These are phyloP conservation scores for Ganaspis sp. DNA, from an alignment of 1,140 invertebrate genomes.

Conservation along the genomic window DNA sequence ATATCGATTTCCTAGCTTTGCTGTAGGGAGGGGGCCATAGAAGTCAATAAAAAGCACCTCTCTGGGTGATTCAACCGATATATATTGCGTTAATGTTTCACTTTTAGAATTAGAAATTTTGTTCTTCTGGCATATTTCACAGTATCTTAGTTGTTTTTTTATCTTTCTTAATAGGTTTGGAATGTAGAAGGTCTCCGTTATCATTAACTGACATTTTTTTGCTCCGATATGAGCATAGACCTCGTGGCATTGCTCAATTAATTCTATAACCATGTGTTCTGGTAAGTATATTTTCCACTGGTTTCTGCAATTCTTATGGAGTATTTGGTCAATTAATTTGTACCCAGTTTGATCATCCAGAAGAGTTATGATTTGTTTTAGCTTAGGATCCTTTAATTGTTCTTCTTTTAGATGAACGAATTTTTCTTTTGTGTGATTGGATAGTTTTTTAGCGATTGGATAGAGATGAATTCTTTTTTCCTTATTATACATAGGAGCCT, in stretches of 20 bases:
- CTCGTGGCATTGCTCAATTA: background rate
- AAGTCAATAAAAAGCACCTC: constrained; percentile 16
- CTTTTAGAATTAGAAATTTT: background rate
- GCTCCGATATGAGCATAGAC: background rate
- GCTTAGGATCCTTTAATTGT: no score
- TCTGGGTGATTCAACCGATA: background rate
- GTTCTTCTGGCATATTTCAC: background rate
- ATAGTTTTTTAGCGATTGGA: background rate
- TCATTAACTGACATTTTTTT: background rate
- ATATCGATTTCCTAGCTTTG: background rate
- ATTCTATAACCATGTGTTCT: rapidly evolving
- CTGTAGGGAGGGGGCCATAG: background rate
- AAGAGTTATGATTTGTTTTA: no score
- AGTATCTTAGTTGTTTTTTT: background rate
- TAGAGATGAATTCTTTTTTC: background rate
- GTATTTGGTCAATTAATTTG: background rate
- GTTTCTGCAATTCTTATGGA: background rate
- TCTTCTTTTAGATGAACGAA: background rate
- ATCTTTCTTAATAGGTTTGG: background rate
- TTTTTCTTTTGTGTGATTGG: background rate
- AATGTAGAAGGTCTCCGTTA: background rate
- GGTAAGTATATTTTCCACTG: background rate
- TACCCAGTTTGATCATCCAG: no score
- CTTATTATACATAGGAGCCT: no score
- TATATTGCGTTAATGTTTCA: background rate